Evolutionary conservation across 1,140 invertebrate species (phyloP), one percentile per base, ranked within the genome.

Genomic region (Drosophila jambulina): DNA sequence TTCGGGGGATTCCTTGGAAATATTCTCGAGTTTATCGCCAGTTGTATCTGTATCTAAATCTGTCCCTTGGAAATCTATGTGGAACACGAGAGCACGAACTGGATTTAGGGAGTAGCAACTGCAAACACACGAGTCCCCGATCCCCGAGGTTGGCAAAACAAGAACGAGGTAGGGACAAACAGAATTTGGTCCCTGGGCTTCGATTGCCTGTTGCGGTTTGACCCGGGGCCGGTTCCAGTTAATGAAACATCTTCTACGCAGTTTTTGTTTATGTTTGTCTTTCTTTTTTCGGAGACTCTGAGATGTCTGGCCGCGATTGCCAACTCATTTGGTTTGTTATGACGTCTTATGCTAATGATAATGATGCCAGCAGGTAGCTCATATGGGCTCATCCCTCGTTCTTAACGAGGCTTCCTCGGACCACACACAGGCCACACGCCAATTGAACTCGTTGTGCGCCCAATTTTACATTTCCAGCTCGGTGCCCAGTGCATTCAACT

Each of bases 1-100:
- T 87, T 87, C 60, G 63, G 83, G 84, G 85, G 80, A 90, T 88
- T 88, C 85, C 81, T 90, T 58, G 77, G 84, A 88, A 86, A 75
- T 72, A 69, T 81, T 71, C 69, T 90, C 56, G 85, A 90, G 78
- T 84, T 81, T 84, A 88, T 88, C 83, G 68, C 29, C 63, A 48
- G 40, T 49, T 75, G 79, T 68, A 67, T 82, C 72, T 71, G 54
- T 29, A 57, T 54, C 74, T 68, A 54, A 29, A 65, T 49, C 67
- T 77, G 75, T 43, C 58, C 58, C 46, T 63, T 57, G 23, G 36
- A 59, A 45, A 82, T 82, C 69, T 69, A 80, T 82, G 59, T 83
- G 62, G 79, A 85, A 81, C 74, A 75, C 71, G 45, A 65, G 42
- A 53, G 51, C 71, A 80, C 57, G 67, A 57, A 68, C 65, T 56